These are phyloP conservation scores for Mionectes olivaceus DNA, from an alignment of 2,797 vertebrate genomes.

Conservation along the genomic window DNA sequence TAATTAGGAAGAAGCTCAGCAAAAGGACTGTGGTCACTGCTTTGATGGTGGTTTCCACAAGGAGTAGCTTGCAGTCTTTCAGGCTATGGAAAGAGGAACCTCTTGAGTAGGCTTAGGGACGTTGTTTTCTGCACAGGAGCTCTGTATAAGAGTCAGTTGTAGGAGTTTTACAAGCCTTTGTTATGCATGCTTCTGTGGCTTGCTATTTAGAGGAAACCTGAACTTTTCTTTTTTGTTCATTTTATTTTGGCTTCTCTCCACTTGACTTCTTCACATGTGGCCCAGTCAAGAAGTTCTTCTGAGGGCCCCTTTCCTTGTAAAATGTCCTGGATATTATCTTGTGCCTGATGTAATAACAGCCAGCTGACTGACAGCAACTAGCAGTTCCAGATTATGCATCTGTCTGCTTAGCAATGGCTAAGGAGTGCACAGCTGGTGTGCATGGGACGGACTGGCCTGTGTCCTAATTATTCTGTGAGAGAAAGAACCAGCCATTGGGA, in stretches of 20 bases:
- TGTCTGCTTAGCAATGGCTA: background rate
- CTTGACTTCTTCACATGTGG: background rate
- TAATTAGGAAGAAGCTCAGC: background rate
- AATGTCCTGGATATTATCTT: background rate
- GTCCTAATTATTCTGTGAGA: conserved; percentile 12
- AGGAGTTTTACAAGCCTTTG: background rate
- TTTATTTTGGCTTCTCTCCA: background rate
- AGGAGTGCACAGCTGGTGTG: conserved; percentile 18
- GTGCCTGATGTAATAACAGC: background rate
- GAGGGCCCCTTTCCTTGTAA: background rate
- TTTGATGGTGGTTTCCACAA: background rate
- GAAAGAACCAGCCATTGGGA: conserved; percentile 40
- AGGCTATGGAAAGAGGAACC: background rate
- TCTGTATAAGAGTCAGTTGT: background rate
- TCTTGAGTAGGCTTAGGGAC: background rate
- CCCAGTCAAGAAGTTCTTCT: background rate
- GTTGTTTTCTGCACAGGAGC: background rate
- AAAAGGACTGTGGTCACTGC: background rate
- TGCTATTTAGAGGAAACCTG: background rate
- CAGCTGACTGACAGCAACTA: conserved; percentile 4
- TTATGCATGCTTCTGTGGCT: background rate
- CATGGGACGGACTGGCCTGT: background rate
- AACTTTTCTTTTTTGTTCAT: background rate
- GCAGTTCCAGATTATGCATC: conserved; percentile 15
- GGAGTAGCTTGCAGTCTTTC: background rate